Evolutionary conservation across 1,140 invertebrate genomes (phyloP).

Genomic region (Elysia chlorotica): DNA sequence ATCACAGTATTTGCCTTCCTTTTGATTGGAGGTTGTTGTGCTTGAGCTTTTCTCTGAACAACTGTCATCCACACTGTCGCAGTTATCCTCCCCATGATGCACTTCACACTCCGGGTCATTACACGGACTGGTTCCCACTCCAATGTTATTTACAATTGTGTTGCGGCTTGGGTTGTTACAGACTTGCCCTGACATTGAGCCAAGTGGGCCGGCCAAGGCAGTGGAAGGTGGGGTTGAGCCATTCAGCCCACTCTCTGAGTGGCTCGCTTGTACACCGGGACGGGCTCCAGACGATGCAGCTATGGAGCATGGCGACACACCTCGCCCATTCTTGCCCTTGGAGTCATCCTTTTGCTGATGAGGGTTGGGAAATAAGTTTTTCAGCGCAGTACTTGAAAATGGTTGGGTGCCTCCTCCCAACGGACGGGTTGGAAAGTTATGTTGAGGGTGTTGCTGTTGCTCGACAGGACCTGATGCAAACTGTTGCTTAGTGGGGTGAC

Average conservation of each 20-base stretch:
- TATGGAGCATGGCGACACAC: no score
- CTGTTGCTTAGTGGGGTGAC: neutral
- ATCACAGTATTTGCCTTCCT: conserved; percentile 72
- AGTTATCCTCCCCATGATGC: conserved; percentile 56
- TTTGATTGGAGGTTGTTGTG: conserved; percentile 62
- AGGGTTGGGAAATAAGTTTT: no score
- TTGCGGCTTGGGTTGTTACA: conserved; percentile 25
- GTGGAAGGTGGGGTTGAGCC: neutral
- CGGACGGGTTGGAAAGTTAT: no score
- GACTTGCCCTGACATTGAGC: neutral
- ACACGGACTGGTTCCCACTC: conserved; percentile 53
- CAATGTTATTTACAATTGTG: conserved; percentile 49
- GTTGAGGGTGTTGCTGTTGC: neutral
- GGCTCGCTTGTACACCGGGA: no score
- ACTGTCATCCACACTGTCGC: conserved; percentile 61
- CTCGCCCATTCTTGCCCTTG: no score
- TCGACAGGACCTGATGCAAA: neutral
- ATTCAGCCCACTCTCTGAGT: no score
- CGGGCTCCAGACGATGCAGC: neutral
- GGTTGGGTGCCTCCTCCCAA: no score
- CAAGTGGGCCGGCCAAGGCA: neutral
- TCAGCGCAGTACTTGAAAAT: no score
- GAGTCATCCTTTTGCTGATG: no score
- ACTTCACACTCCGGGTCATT: conserved; percentile 53
- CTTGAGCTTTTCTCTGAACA: conserved; percentile 67